phyloP scores from a whole-genome alignment of 2,797 vertebrate genomes.

The Megalops cyprinoides region DNA sequence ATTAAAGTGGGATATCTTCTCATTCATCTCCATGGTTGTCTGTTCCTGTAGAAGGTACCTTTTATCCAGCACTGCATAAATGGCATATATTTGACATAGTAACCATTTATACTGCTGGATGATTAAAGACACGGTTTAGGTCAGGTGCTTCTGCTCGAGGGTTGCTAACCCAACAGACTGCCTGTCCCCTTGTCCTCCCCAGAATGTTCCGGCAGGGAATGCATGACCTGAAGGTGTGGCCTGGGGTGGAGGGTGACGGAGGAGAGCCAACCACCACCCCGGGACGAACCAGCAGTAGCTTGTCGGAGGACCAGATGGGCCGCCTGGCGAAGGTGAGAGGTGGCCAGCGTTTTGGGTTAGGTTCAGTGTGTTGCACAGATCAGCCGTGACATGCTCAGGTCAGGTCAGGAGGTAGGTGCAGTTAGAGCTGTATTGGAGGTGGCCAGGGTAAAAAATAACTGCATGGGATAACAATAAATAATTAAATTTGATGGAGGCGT shows the following conservation, averaged over 20 bases:
- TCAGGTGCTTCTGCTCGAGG: too few species aligned
- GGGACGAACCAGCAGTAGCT: conserved; percentile 90
- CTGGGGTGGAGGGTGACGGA: conserved; percentile 92
- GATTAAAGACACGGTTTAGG: too few species aligned
- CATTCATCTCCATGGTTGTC: too few species aligned
- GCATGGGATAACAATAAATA: not conserved
- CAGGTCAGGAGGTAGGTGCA: too few species aligned
- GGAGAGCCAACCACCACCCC: conserved; percentile 90
- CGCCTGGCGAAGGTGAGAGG: conserved; percentile 90
- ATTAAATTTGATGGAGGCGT: not conserved
- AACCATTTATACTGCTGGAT: too few species aligned
- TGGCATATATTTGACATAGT: too few species aligned
- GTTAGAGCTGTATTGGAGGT: not conserved
- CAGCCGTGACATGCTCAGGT: too few species aligned
- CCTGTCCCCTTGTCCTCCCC: not conserved
- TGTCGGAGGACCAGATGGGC: conserved; percentile 96
- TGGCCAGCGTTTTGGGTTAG: not conserved
- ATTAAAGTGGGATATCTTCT: not conserved
- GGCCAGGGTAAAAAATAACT: not conserved
- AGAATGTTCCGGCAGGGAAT: conserved; percentile 99
- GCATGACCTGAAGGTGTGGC: conserved; percentile 99
- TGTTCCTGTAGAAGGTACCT: too few species aligned
- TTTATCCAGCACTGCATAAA: too few species aligned
- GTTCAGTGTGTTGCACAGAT: too few species aligned
- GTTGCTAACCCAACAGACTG: too few species aligned